phyloP scores from a whole-genome alignment of 2,888 invertebrate species.

The Trachelus stipa region DNA sequence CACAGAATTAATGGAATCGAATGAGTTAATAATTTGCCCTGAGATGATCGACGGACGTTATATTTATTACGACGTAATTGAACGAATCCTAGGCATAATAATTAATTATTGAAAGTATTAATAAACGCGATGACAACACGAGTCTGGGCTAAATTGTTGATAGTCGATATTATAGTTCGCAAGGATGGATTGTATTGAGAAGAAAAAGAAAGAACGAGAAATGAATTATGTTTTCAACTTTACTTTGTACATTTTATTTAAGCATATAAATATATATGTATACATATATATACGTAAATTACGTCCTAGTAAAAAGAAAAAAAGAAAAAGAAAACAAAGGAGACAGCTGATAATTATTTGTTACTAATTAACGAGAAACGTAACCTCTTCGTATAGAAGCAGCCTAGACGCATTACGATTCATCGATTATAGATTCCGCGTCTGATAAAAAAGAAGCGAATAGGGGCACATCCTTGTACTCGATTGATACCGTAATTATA shows the following conservation, averaged over 20 bases:
- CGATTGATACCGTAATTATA: not conserved
- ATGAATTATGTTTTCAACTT: conserved; percentile 14
- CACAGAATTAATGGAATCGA: conserved; percentile 1
- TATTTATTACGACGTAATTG: conserved; percentile 57
- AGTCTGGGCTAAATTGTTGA: conserved; percentile 22
- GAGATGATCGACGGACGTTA: conserved; percentile 49
- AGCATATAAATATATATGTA: conserved; percentile 22
- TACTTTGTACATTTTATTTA: conserved; percentile 34
- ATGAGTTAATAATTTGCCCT: conserved; percentile 48
- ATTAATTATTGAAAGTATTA: conserved; percentile 38
- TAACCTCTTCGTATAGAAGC: not conserved
- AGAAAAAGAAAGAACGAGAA: not conserved
- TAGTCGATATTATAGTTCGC: conserved; percentile 19
- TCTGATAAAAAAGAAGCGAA: not conserved
- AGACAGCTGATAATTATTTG: not conserved
- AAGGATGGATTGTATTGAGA: conserved; percentile 5
- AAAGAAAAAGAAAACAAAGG: not conserved
- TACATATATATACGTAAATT: conserved; percentile 23
- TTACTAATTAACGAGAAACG: not conserved
- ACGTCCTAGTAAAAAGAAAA: conserved; percentile 13
- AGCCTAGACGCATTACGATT: not conserved
- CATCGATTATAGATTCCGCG: not conserved
- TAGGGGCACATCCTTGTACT: not conserved
- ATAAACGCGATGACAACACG: conserved; percentile 16
- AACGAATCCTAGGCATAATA: conserved; percentile 42